Percentiles rank a stretch among this genome's conserved stretches.
Evolutionary conservation across 2,888 invertebrate species (phyloP).

Genomic region (Vesta saturnalis): DNA sequence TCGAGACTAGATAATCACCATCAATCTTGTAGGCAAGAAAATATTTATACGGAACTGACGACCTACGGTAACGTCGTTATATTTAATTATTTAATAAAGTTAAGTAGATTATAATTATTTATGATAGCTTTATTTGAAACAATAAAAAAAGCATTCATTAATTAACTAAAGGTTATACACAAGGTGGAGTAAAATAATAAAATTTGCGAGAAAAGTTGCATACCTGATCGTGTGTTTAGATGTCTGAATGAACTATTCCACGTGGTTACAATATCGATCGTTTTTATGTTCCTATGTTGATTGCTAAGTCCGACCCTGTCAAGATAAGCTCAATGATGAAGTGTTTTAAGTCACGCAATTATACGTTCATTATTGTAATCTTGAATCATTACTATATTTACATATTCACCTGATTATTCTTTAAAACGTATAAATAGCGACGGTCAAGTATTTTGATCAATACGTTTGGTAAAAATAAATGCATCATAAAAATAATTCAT

Average conservation of each 20-base stretch:
- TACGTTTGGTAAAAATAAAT: no score
- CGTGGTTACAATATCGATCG: slow-evolving; percentile 24
- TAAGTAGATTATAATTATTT: neutral
- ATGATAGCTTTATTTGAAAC: no score
- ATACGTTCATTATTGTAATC: slow-evolving; percentile 32
- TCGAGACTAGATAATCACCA: neutral
- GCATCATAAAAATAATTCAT: no score
- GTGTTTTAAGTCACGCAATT: slow-evolving; percentile 39
- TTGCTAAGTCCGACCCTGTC: slow-evolving; percentile 39
- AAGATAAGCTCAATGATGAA: slow-evolving; percentile 40
- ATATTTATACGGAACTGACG: neutral
- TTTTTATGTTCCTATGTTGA: slow-evolving; percentile 27
- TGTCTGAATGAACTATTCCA: slow-evolving; percentile 31
- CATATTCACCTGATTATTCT: slow-evolving; percentile 17
- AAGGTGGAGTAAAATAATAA: neutral
- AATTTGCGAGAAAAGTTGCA: neutral
- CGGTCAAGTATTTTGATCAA: no score
- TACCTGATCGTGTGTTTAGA: slow-evolving; percentile 10
- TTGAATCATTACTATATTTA: slow-evolving; percentile 32
- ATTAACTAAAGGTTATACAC: slow-evolving; percentile 11
- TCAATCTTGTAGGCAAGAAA: neutral
- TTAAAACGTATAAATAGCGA: slow-evolving; percentile 11
- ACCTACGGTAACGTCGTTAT: no score
- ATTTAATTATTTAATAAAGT: neutral
- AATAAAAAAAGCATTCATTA: neutral